phyloP scores from a whole-genome alignment of 2,888 invertebrate species.

The Sycophila texana region DNA sequence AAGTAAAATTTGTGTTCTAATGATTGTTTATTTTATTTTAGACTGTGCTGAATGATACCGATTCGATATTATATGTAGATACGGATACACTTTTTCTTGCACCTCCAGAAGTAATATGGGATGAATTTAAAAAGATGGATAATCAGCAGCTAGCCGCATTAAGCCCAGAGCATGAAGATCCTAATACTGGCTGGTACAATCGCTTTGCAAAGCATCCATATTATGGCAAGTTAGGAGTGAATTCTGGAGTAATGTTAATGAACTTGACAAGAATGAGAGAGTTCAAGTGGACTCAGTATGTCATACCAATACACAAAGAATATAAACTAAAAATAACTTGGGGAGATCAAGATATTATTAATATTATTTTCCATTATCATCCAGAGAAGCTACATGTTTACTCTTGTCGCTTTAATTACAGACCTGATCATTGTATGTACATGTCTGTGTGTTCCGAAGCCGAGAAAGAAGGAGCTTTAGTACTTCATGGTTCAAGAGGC shows the following conservation, averaged over 20 bases:
- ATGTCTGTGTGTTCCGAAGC: conserved; percentile 89
- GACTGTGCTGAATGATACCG: conserved; percentile 86
- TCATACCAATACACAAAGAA: conserved; percentile 89
- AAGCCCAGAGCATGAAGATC: conserved; percentile 93
- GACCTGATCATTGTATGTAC: conserved; percentile 98
- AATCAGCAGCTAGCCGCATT: conserved; percentile 90
- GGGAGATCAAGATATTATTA: conserved; percentile 98
- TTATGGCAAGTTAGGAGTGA: conserved; percentile 92
- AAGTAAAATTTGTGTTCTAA: not conserved
- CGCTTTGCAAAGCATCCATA: conserved; percentile 96
- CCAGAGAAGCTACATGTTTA: conserved; percentile 88
- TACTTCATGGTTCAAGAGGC: conserved; percentile 92
- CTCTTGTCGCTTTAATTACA: conserved; percentile 92
- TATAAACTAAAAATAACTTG: conserved; percentile 92
- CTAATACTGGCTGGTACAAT: conserved; percentile 96
- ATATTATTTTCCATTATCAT: conserved; percentile 91
- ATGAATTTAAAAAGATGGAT: conserved; percentile 89
- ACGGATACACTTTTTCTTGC: conserved; percentile 93
- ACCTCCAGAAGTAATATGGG: conserved; percentile 89
- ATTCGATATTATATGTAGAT: conserved; percentile 93
- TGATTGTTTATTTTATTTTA: conserved; percentile 75
- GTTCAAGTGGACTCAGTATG: conserved; percentile 90
- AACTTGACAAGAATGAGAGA: conserved; percentile 93
- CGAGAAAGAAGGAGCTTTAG: conserved; percentile 84
- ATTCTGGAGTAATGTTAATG: conserved; percentile 99